Conservation (phyloP, 2,113 vertebrate species). For the Panthera leo region DNA sequence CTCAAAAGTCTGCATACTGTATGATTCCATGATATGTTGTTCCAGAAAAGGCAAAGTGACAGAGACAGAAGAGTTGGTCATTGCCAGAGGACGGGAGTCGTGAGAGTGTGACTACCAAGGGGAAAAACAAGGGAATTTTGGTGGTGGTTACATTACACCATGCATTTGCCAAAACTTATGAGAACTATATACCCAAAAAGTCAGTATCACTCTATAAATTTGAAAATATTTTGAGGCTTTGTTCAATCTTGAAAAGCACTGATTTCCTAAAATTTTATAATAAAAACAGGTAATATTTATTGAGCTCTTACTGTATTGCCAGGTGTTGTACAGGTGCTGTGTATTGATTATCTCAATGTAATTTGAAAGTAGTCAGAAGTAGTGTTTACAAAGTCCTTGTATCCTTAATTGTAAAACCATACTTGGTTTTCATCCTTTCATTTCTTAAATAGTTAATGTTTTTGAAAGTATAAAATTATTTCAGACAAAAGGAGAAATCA, state of each 20-base stretch:
- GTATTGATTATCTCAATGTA: neutral
- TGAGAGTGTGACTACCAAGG: neutral
- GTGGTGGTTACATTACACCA: neutral
- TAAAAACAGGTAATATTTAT: neutral
- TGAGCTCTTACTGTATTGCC: neutral
- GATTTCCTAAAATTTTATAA: conserved; percentile 28
- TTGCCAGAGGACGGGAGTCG: rapidly evolving
- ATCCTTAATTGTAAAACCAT: conserved; percentile 2
- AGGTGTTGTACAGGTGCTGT: neutral
- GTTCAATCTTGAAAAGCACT: neutral
- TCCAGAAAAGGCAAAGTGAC: neutral
- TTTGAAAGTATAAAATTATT: neutral
- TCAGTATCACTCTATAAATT: neutral
- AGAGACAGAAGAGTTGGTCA: neutral
- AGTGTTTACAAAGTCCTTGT: neutral
- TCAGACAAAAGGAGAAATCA: neutral
- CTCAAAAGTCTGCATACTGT: neutral
- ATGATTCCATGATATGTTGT: neutral
- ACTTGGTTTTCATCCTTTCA: neutral
- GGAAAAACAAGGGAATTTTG: rapidly evolving
- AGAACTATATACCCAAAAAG: neutral
- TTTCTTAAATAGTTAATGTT: neutral
- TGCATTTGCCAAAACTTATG: neutral
- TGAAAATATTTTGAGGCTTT: neutral
- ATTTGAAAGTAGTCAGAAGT: conserved; percentile 28